phyloP scores from a whole-genome alignment of 2,113 vertebrate species.

The Mellivora capensis region DNA sequence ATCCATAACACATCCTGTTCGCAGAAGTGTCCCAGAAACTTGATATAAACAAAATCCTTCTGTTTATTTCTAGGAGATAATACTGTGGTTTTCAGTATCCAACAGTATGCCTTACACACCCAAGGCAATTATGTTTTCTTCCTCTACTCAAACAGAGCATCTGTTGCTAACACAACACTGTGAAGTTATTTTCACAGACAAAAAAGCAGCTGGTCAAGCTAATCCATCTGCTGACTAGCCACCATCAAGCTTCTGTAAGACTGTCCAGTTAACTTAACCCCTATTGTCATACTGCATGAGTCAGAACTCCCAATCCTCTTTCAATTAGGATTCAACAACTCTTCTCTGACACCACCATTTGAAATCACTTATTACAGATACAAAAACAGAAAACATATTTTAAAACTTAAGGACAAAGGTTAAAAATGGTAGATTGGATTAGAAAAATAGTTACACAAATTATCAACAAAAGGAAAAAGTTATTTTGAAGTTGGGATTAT shows the following conservation, averaged over 20 bases:
- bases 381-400: conserved; percentile 22
- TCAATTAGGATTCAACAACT: conserved; percentile 62
- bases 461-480: background rate
- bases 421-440: background rate
- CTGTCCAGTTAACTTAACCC: conserved; percentile 76
- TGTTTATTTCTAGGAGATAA: conserved; percentile 61
- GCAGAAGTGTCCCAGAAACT: conserved; percentile 67
- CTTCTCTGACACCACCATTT: conserved; percentile 42
- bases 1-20: conserved; percentile 61
- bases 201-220: conserved; percentile 69
- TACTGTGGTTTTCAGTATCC: conserved; percentile 33
- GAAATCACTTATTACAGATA: conserved; percentile 40
- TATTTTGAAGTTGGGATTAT: conserved; percentile 24
- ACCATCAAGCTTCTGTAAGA: conserved; percentile 59
- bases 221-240: conserved; percentile 64
- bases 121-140: conserved; percentile 37
- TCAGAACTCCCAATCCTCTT: conserved; percentile 73
- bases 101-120: conserved; percentile 60
- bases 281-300: conserved; percentile 75
- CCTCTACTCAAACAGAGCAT: conserved; percentile 35
- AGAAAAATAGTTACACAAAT: background rate
- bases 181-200: conserved; percentile 57
- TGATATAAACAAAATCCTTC: conserved; percentile 63
- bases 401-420: conserved; percentile 32
- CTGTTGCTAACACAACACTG: conserved; percentile 56